phyloP scores from a whole-genome alignment of 1,140 invertebrate genomes.

The Thaumetopoea pityocampa region DNA sequence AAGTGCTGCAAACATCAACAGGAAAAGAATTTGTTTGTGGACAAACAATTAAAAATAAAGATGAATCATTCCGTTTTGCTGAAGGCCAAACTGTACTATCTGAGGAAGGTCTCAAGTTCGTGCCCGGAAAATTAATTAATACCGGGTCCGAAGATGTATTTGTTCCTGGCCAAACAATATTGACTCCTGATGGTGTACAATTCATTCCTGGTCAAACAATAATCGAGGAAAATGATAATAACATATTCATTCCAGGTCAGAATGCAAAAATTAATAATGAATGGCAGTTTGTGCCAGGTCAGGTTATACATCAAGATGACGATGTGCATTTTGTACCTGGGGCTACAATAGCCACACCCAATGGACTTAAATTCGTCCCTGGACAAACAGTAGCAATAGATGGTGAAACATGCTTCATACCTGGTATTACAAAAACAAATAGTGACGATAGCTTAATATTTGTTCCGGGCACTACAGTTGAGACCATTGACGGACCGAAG shows the following conservation, averaged over 20 bases:
- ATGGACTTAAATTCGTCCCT: slow-evolving; percentile 80
- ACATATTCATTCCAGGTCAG: slow-evolving; percentile 82
- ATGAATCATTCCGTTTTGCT: slow-evolving; percentile 78
- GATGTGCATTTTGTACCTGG: slow-evolving; percentile 79
- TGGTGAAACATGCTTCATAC: slow-evolving; percentile 71
- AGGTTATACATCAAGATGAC: slow-evolving; percentile 73
- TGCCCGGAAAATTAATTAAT: slow-evolving; percentile 79
- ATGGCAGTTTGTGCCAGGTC: slow-evolving; percentile 80
- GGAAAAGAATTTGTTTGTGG: slow-evolving; percentile 81
- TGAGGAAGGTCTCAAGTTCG: slow-evolving; percentile 80
- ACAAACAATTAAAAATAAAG: slow-evolving; percentile 79
- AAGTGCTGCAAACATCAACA: slow-evolving; percentile 78
- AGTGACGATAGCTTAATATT: slow-evolving; percentile 70
- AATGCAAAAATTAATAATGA: slow-evolving; percentile 76
- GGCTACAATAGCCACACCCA: slow-evolving; percentile 79
- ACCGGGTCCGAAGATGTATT: slow-evolving; percentile 74
- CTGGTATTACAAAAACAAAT: slow-evolving; percentile 73
- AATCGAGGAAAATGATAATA: slow-evolving; percentile 71
- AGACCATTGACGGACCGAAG: slow-evolving; percentile 79
- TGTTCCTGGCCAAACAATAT: slow-evolving; percentile 83
- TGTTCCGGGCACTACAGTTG: slow-evolving; percentile 80
- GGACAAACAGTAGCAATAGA: slow-evolving; percentile 79
- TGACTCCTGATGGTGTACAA: slow-evolving; percentile 76
- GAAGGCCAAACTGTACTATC: slow-evolving; percentile 81
- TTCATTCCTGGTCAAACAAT: slow-evolving; percentile 81